Conservation (phyloP, 2,797 vertebrate genomes). For the Hyperoplus lanceolatus region DNA sequence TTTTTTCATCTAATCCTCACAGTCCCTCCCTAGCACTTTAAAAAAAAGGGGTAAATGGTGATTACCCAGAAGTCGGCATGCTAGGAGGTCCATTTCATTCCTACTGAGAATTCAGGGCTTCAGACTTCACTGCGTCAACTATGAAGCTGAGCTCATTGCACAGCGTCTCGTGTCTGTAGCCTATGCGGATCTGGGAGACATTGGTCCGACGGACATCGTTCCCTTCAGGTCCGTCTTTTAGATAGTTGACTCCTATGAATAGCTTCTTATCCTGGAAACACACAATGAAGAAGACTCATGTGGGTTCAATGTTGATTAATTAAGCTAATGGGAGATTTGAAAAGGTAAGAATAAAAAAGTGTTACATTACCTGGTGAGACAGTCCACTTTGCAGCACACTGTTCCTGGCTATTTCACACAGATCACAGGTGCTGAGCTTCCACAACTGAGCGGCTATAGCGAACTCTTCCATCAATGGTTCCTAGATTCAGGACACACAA, state of each 20-base stretch:
- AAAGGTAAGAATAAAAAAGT: not conserved
- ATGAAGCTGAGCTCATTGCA: constrained; percentile 97
- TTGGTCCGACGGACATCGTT: constrained; percentile 97
- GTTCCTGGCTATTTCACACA: constrained; percentile 97
- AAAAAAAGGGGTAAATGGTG: constrained; percentile 30
- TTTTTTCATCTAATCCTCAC: constrained; percentile 12
- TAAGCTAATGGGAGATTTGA: not conserved
- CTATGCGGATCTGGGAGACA: constrained; percentile 97
- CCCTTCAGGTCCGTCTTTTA: constrained; percentile 94
- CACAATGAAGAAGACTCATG: not conserved
- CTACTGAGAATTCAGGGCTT: constrained; percentile 71
- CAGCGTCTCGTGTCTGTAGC: constrained; percentile 94
- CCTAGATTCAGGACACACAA: constrained; percentile 79
- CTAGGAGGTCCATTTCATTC: constrained; percentile 57
- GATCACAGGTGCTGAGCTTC: constrained; percentile 97
- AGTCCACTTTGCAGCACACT: constrained; percentile 95
- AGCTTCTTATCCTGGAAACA: constrained; percentile 91
- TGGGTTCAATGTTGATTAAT: not conserved
- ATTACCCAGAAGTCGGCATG: constrained; percentile 36
- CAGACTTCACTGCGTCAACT: constrained; percentile 91
- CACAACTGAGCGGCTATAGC: constrained; percentile 99
- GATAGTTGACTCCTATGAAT: constrained; percentile 92
- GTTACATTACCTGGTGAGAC: constrained; percentile 89
- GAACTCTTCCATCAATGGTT: constrained; percentile 98
- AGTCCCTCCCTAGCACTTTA: constrained; percentile 5